Base-by-base conservation (phyloP, 2,888 invertebrate species). In the Nebria brevicollis region DNA sequence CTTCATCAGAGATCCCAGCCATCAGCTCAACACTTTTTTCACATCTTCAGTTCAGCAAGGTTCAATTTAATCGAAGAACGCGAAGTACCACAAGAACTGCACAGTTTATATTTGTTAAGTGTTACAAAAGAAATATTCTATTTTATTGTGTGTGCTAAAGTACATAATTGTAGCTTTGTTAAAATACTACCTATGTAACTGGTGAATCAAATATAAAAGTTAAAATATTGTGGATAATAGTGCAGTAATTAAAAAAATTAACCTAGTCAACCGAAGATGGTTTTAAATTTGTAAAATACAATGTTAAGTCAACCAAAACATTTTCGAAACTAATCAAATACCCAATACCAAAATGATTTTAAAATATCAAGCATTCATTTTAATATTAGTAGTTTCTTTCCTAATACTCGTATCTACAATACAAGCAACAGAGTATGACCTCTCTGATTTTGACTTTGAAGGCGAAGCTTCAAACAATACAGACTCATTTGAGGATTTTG, bases 401-500 rank as follows among this genome's bases (percentile, higher is more conserved):
- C 7, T 11, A 54, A 54, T 25, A n/a, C n/a, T n/a, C n/a, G n/a
- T n/a, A 25, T 15, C 13, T 1, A 81, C 42, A 66, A 66, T 66
- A n/a, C 42, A 15, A 25, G 34, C 34, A 34, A 54, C 76, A 8
- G 77, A 80, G 34, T 43, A 78, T 70, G 75, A 77, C 13, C 20
- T 82, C n/a, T 72, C 26, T 10, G 81, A 82, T 75, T 78, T 82
- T 81, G 66, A 73, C 26, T 78, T 77, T 75, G 73, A 79, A 25
- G 66, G n/a, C 6, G 66, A 73, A n/a, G 11, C 76, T 2, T 8
- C 66, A 15, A 73, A 73, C 20, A 41, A 41, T 7, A 73, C 73
- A 3, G 73, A 73, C 11, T 13, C 70, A 11, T 20, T 41, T 34
- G 11, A 34, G 8, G 73, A 73, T 11, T 87, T 88, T 86, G 86